phyloP scores from a whole-genome alignment of 2,113 vertebrate genomes.

The Beaufortia kweichowensis region DNA sequence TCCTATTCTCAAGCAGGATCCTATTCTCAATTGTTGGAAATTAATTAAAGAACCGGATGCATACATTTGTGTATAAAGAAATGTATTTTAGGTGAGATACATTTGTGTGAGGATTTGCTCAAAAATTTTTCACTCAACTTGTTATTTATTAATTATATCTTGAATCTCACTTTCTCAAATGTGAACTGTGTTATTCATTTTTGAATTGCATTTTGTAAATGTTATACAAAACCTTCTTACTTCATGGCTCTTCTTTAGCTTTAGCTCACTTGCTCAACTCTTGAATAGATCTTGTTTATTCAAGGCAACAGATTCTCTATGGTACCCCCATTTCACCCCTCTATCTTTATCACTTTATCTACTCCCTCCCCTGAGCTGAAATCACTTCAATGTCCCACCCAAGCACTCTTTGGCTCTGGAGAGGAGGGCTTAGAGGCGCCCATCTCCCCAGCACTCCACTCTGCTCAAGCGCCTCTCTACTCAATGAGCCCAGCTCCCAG shows the following conservation, averaged over 20 bases:
- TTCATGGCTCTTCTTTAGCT: conserved; percentile 51
- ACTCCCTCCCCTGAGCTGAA: conserved; percentile 71
- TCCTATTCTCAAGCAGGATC: too few species aligned
- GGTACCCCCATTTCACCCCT: conserved; percentile 42
- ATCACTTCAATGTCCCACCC: conserved; percentile 69
- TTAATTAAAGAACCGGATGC: too few species aligned
- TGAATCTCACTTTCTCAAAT: too few species aligned
- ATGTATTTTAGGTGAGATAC: too few species aligned
- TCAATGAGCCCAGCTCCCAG: conserved; percentile 72
- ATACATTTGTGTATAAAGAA: too few species aligned
- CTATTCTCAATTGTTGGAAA: too few species aligned
- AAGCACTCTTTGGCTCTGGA: conserved; percentile 70
- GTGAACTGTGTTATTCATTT: too few species aligned
- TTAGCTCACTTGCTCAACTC: conserved; percentile 62
- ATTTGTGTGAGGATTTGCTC: too few species aligned
- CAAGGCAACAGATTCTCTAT: conserved; percentile 63
- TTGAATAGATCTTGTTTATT: conserved; percentile 67
- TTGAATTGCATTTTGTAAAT: too few species aligned
- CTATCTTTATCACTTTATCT: conserved; percentile 71
- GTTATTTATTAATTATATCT: too few species aligned
- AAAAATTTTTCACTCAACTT: too few species aligned
- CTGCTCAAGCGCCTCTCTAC: conserved; percentile 62
- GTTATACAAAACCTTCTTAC: conserved; percentile 13
- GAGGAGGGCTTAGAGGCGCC: conserved; percentile 68
- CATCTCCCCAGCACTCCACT: conserved; percentile 67